Evolutionary conservation across 2,113 vertebrate genomes (phyloP), one percentile per base, ranked within the genome.

Genomic region (Mobula hypostoma): DNA sequence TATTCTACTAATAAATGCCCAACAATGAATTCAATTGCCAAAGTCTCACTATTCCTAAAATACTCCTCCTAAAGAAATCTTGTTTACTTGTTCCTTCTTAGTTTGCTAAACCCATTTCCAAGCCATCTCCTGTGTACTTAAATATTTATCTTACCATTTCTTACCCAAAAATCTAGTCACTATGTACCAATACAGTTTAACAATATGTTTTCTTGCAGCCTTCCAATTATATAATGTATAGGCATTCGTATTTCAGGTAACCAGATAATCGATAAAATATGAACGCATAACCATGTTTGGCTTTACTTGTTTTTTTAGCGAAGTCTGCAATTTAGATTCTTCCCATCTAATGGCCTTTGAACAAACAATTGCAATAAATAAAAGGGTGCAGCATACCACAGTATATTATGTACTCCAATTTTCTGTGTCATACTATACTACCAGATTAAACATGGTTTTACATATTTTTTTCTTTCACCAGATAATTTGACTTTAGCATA

Each of bases 321-420:
- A 88, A 63, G 29, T 66, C 61, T 21, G 63, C 15, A n/a, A 79
- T 79, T 36, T 32, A 32, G 27, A 88, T 66, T 7, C 14, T 58
- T 83, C 48, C 48, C 48, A 1, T 56, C 29, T 19, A 66, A 32
- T 88, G 85, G 66, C 29, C 61, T 66, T 66, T 88, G 85, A 88
- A 66, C 85, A 88, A 88, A n/a, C 29, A 66, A 66, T 66, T 66
- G 85, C 61, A 66, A n/a, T 88, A 66, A 88, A 66, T 27, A 85
- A 58, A 66, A 66, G 63, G 24, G 29, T 66, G 58, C 61, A 88
- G 83, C 9, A n/a, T 17, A 61, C 56, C 40, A 87, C 14, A 24
- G 12, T 66, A 66, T 32, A 88, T 66, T 88, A 88, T 63, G n/a
- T 19, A 66, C 17, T 29, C 83, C 58, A 63, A 32, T 63, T n/a